Base-by-base conservation (phyloP, 2,888 invertebrate genomes). In the Atherix ibis region DNA sequence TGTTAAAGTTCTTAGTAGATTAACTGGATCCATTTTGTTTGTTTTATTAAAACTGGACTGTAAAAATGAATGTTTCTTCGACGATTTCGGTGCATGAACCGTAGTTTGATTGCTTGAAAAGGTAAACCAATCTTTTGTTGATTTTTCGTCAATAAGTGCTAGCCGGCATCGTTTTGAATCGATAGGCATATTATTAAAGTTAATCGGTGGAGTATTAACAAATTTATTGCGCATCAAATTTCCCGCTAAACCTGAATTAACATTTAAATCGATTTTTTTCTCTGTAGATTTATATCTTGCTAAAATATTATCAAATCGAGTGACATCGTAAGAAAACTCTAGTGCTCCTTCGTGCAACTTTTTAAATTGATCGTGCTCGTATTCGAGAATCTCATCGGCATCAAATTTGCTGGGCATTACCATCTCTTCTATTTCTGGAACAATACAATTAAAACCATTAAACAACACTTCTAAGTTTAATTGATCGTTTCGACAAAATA, bases 21-120 rank as follows among this genome's bases (percentile, higher is more conserved):
- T 46, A 35, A 49, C 42, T 10, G 58, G 51, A 47, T 58, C 53
- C 18, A 54, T 40, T 12, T 56, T 49, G 40, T 48, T 55, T 1
- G 54, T 52, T 8, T 50, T 47, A 36, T 49, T 54, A 3, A 43
- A 16, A 18, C 18, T 13, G 15, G 4, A 5, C 3, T 16, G 25
- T n/a, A 8, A 24, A 16, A 32, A 18, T 8, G 34, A 29, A 5
- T 14, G 22, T 5, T 24, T 19, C 9, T 9, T 18, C 8, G 14
- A 6, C 2, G 34, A 22, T 16, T 15, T 14, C 12, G 8, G 10
- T 12, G 24, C 29, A 8, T 32, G 26, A 4, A 38, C n/a, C 8
- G 35, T 35, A 9, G 35, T 33, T 18, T 38, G 32, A 24, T 33
- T 32, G n/a, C n/a, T n/a, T 9, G 33, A 9, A 33, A 38, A 35